Evolutionary conservation across 2,797 vertebrate genomes (phyloP).

Genomic region (Ctenosaura bakeri): DNA sequence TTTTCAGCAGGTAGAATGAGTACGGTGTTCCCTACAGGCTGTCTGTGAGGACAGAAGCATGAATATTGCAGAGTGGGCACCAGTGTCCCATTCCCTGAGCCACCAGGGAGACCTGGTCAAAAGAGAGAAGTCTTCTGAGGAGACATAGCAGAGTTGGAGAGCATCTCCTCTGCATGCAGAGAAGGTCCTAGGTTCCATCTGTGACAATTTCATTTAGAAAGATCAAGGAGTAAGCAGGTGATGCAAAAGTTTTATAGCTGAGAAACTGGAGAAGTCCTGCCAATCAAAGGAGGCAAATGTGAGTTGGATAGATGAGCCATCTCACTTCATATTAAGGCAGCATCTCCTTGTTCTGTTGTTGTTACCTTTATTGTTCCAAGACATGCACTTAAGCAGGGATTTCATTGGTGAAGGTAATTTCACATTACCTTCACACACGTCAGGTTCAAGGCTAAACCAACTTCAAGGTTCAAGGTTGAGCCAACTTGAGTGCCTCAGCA

Average conservation of each 20-base stretch:
- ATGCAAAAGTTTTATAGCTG: not conserved
- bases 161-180: not conserved
- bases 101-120: not conserved
- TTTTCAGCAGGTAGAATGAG: conserved; percentile 32
- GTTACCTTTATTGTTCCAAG: too few relatives aligned
- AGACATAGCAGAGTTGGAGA: not conserved
- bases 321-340: too few relatives aligned
- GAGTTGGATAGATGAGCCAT: too few relatives aligned
- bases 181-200: not conserved
- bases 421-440: too few relatives aligned
- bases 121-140: not conserved
- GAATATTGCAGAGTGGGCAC: not conserved
- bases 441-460: too few relatives aligned
- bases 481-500: too few relatives aligned
- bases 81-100: not conserved
- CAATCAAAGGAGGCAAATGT: not conserved
- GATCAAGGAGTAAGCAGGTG: not conserved
- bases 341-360: too few relatives aligned
- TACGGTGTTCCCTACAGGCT: not conserved
- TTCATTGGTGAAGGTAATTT: too few relatives aligned
- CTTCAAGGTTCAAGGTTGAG: too few relatives aligned
- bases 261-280: not conserved
- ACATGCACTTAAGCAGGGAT: too few relatives aligned
- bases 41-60: not conserved
- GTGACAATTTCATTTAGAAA: not conserved